phyloP scores from a whole-genome alignment of 2,888 invertebrate genomes.

The Dusona sp. region DNA sequence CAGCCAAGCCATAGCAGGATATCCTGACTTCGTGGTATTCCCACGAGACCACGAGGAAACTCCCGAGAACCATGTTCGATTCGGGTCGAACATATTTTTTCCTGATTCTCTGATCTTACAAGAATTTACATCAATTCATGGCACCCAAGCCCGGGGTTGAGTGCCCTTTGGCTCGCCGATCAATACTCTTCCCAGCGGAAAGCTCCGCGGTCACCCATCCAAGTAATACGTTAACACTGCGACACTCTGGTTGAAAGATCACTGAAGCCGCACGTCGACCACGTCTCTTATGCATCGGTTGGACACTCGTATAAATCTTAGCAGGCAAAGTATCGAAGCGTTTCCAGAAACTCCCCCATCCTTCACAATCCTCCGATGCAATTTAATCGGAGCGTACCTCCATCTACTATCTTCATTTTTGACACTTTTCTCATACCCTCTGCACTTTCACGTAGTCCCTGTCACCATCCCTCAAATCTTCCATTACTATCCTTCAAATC shows the following conservation, averaged over 20 bases:
- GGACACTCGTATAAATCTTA: not conserved
- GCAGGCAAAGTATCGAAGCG: not conserved
- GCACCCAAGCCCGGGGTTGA: not conserved
- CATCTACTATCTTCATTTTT: conserved; percentile 13
- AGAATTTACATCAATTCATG: not conserved
- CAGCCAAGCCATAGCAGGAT: not conserved
- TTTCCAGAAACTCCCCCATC: not conserved
- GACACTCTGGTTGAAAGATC: not conserved
- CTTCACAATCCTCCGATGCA: not conserved
- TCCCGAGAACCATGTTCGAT: conserved; percentile 1
- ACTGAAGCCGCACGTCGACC: not conserved
- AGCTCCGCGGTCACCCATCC: not conserved
- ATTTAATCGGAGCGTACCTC: not conserved
- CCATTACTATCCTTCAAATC: not conserved
- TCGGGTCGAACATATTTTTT: not conserved
- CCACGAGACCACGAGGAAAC: not conserved
- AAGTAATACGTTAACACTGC: not conserved
- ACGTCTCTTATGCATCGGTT: not conserved
- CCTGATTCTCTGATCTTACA: not conserved
- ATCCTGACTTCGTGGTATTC: conserved; percentile 1
- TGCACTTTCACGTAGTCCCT: not conserved
- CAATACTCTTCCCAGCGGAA: not conserved
- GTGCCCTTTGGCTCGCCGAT: not conserved
- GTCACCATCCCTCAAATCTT: not conserved
- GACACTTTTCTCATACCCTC: conserved; percentile 10